Evolutionary conservation across 1,140 invertebrate species (phyloP).

Genomic region (Physella acuta): DNA sequence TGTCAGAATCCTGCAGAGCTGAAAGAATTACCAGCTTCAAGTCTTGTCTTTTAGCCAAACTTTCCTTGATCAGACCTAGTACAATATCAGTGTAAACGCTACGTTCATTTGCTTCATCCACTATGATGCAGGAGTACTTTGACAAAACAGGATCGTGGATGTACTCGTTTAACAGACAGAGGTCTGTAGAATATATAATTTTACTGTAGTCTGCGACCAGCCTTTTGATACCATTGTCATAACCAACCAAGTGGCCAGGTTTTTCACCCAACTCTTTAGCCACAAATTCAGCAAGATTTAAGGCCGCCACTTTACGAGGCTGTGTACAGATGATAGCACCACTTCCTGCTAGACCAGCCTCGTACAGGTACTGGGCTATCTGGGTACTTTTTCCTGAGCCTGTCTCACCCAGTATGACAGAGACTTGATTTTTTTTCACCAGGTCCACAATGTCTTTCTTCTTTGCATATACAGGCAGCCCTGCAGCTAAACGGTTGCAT

Average conservation of each 20-base stretch:
- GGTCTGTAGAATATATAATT: slow-evolving; percentile 98
- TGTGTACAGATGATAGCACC: slow-evolving; percentile 73
- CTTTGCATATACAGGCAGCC: slow-evolving; percentile 50
- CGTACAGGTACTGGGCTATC: slow-evolving; percentile 48
- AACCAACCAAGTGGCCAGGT: slow-evolving; percentile 50
- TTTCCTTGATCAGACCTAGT: slow-evolving; percentile 75
- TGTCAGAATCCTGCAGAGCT: slow-evolving; percentile 63
- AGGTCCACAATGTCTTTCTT: slow-evolving; percentile 41
- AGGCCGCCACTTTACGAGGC: slow-evolving; percentile 53
- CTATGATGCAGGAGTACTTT: slow-evolving; percentile 78
- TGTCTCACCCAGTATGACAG: slow-evolving; percentile 92
- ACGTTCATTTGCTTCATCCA: slow-evolving; percentile 97
- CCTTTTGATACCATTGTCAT: slow-evolving; percentile 71
- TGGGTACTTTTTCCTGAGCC: slow-evolving; percentile 78
- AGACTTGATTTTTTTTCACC: slow-evolving; percentile 43
- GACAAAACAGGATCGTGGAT: slow-evolving; percentile 65
- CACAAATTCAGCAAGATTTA: slow-evolving; percentile 49
- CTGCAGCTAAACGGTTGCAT: slow-evolving; percentile 33
- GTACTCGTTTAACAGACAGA: slow-evolving; percentile 94
- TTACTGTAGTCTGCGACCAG: slow-evolving; percentile 65
- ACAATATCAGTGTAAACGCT: slow-evolving; percentile 92
- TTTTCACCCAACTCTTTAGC: slow-evolving; percentile 43
- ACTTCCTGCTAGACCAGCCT: slow-evolving; percentile 62
- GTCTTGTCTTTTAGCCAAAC: slow-evolving; percentile 39
- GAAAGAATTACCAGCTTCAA: slow-evolving; percentile 52